phyloP scores from a whole-genome alignment of 1,140 invertebrate genomes.

The Drosophila nigrodunni region DNA sequence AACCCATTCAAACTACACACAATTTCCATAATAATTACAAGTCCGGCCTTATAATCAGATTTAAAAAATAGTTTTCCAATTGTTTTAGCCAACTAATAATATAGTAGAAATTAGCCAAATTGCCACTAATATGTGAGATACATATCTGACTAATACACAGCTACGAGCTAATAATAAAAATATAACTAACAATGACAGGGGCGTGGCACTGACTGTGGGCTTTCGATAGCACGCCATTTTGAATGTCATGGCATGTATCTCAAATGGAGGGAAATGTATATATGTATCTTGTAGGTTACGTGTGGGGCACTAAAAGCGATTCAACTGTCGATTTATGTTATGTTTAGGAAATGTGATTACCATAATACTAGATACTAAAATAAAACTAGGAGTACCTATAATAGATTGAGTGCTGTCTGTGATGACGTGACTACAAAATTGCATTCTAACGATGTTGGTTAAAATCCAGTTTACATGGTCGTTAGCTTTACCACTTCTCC shows the following conservation, averaged over 20 bases:
- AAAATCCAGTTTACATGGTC: slow-evolving; percentile 66
- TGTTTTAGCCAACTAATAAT: slow-evolving; percentile 13
- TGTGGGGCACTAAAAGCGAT: slow-evolving; percentile 6
- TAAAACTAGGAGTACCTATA: slow-evolving; percentile 7
- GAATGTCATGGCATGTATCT: slow-evolving; percentile 50
- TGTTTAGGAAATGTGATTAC: slow-evolving; percentile 10
- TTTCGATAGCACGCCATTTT: slow-evolving; percentile 64
- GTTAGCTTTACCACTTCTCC: slow-evolving; percentile 49
- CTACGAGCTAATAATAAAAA: slow-evolving; percentile 23
- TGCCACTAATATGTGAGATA: slow-evolving; percentile 67
- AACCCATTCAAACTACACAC: slow-evolving; percentile 17
- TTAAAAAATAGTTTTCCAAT: background rate
- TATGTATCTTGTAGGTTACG: slow-evolving; percentile 2
- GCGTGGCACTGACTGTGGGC: slow-evolving; percentile 37
- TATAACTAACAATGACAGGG: slow-evolving; percentile 22
- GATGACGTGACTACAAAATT: slow-evolving; percentile 70
- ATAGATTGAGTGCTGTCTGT: slow-evolving; percentile 39
- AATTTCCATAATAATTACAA: slow-evolving; percentile 28
- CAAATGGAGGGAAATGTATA: background rate
- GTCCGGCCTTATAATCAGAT: slow-evolving; percentile 4
- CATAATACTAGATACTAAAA: slow-evolving; percentile 6
- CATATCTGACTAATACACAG: slow-evolving; percentile 48
- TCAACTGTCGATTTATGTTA: slow-evolving; percentile 6
- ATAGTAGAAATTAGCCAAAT: slow-evolving; percentile 34
- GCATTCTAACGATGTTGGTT: slow-evolving; percentile 65